Base-by-base conservation (phyloP, 2,113 vertebrate species). In the Macheiramphus alcinus region DNA sequence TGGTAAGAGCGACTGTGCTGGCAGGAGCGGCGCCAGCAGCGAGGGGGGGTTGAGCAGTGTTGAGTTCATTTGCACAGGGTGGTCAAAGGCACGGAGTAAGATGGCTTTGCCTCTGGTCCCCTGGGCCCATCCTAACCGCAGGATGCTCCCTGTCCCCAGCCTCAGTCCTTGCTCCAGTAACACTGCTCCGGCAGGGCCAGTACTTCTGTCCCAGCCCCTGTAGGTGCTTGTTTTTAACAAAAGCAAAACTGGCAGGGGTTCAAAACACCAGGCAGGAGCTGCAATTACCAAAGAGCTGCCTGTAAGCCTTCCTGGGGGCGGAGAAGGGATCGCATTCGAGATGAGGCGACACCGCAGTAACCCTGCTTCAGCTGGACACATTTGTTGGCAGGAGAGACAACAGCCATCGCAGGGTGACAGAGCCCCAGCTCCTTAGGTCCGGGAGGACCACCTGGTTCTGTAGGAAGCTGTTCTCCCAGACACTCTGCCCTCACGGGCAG, bases 401-500 rank as follows among this genome's bases (percentile, higher is more conserved):
- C 38, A 75, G 38, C 15, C 45, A 8, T 4, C 0, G 1, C 43
- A 53, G 38, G 62, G 62, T 43, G 75, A 43, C 40, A 80, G 36
- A 78, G 2, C 25, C 38, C 29, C 68, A 31, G 58, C 40, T 85
- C 34, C 48, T 61, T 2, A 19, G 40, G n/a, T 16, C 43, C 40
- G 52, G 67, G n/a, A 76, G 7, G 16, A 19, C 26, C 23, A 34
- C 34, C n/a, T 27, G 58, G 8, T 38, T 82, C 42, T 45, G 42
- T 0, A 1, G 47, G 55, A 59, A 78, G 43, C 38, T 16, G 5
- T 7, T 86, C n/a, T 79, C 48, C 25, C 47, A 13, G 22, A 38
- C 4, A 7, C 25, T 4, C 21, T 65, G 50, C 40, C 0, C 1
- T 16, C 23, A 25, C 1, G 9, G 18, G 18, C 40, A 62, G 72